These are phyloP conservation scores for Porites australiensis DNA, from an alignment of 64 coral and sea anemone genomes.

Conservation along the genomic window DNA sequence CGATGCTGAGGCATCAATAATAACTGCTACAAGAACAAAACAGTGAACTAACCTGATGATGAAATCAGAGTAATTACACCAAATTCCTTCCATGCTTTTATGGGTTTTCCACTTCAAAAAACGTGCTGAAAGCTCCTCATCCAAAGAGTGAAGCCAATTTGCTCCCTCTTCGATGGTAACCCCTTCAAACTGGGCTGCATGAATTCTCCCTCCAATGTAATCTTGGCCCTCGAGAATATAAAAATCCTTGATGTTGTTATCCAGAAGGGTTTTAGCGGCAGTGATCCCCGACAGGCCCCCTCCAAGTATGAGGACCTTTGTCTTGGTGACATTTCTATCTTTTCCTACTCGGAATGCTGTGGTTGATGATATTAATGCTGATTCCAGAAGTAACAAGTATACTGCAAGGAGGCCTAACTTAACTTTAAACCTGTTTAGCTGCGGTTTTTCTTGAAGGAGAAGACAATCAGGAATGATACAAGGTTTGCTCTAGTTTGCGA, in stretches of 20 bases:
- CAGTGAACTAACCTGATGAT: conserved; percentile 29
- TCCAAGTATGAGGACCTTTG: conserved; percentile 56
- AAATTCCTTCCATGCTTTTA: conserved; percentile 12
- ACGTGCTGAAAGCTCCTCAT: neutral
- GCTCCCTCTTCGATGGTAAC: conserved; percentile 17
- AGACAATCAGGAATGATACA: too few relatives aligned
- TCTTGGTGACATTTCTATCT: neutral
- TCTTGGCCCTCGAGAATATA: conserved; percentile 41
- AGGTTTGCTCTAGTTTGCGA: too few relatives aligned
- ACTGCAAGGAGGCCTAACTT: neutral
- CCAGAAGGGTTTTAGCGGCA: conserved; percentile 11
- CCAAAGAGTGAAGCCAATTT: conserved; percentile 39
- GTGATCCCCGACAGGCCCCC: conserved; percentile 44
- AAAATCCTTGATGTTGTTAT: conserved; percentile 42
- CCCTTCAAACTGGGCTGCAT: conserved; percentile 18
- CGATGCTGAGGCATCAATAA: too few relatives aligned
- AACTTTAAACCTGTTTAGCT: too few relatives aligned
- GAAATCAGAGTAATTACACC: conserved; percentile 41
- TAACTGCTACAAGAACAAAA: neutral
- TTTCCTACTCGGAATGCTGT: too few relatives aligned
- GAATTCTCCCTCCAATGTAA: conserved; percentile 56
- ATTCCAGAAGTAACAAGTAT: neutral
- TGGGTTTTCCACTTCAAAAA: neutral
- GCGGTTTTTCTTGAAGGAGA: too few relatives aligned
- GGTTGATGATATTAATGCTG: neutral